phyloP scores from a whole-genome alignment of 2,113 vertebrate genomes.

The Anolis carolinensis region DNA sequence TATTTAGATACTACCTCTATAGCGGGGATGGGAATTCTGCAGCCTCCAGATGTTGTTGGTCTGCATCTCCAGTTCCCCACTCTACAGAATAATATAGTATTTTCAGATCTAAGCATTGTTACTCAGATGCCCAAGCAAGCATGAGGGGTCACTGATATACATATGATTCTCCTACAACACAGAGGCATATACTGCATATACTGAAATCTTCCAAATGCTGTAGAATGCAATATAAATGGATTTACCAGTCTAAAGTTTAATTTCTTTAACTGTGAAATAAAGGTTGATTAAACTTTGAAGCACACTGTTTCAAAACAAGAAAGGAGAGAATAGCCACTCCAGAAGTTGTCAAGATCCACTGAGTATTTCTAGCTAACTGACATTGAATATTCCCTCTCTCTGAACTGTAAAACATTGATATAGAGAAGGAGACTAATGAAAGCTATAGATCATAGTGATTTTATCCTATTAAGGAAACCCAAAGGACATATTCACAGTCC shows the following conservation, averaged over 20 bases:
- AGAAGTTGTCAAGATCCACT: too few relatives aligned
- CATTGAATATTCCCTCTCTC: not conserved
- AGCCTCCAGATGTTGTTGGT: too few relatives aligned
- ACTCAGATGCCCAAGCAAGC: not conserved
- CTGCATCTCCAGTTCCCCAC: not conserved
- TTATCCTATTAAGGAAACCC: constrained; percentile 5
- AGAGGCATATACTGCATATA: not conserved
- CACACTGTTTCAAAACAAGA: too few relatives aligned
- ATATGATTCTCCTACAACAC: not conserved
- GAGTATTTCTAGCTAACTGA: not conserved
- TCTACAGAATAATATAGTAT: not conserved
- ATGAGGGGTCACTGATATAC: not conserved
- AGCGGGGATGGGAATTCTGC: too few relatives aligned
- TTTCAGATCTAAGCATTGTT: not conserved
- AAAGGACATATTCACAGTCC: not conserved
- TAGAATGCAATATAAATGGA: not conserved
- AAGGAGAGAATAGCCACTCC: too few relatives aligned
- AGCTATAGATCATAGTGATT: constrained; percentile 3
- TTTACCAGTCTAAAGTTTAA: not conserved
- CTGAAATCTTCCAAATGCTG: not conserved
- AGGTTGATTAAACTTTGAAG: too few relatives aligned
- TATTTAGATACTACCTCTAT: too few relatives aligned
- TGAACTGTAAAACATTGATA: not conserved
- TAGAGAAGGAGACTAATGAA: not conserved
- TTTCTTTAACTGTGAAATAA: not conserved